Evolutionary conservation across 1,140 invertebrate genomes (phyloP).

Genomic region (Cydia pomonella): DNA sequence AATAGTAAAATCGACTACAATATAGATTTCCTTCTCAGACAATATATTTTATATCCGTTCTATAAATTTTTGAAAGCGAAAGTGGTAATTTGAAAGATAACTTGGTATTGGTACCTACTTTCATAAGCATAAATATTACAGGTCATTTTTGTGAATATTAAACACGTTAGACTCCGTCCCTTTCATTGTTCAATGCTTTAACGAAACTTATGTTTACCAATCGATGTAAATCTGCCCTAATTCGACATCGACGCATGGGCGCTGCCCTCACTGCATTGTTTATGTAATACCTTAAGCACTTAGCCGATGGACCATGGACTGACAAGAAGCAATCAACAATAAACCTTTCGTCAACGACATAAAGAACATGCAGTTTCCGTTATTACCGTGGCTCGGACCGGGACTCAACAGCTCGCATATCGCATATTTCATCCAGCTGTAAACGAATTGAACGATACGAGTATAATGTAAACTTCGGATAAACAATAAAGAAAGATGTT

Average conservation of each 20-base stretch:
- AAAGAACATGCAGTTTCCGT: neutral
- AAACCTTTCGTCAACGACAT: neutral
- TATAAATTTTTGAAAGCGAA: too few species aligned
- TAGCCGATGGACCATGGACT: neutral
- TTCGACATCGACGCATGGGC: neutral
- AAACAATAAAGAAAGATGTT: neutral
- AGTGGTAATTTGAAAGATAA: too few species aligned
- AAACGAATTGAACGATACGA: neutral
- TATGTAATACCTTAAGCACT: constrained; percentile 9
- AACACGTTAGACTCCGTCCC: neutral
- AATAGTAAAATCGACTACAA: too few species aligned
- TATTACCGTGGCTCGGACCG: neutral
- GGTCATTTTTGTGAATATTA: too few species aligned
- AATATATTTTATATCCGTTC: too few species aligned
- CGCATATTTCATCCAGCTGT: constrained; percentile 14
- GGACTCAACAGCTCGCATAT: neutral
- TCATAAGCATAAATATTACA: too few species aligned
- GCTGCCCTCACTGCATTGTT: constrained; percentile 7
- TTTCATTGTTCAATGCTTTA: neutral
- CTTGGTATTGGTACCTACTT: too few species aligned
- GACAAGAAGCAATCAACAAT: neutral
- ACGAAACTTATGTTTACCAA: neutral
- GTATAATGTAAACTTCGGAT: neutral
- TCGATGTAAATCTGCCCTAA: constrained; percentile 10
- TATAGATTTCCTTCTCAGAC: too few species aligned